Evolutionary conservation across 1,140 invertebrate species (phyloP), one percentile per base, ranked within the genome.

Genomic region (Polypedilum vanderplanki): DNA sequence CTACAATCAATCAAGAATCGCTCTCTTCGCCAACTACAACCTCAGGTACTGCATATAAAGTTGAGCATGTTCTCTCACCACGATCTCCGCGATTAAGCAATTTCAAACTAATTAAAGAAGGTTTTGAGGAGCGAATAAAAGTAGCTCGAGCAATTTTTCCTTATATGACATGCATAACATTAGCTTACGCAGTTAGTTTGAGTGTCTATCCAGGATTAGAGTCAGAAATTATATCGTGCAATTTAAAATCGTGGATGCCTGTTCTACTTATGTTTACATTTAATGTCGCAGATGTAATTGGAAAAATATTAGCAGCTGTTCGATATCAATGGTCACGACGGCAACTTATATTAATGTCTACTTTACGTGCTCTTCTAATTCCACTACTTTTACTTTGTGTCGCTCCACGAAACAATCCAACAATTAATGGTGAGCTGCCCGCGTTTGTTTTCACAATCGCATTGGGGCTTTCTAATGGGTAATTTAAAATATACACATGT

Each of bases 191-290:
- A 79, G 92, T 95, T 0, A 96, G 94, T 0, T 84, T 96, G 0
- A 93, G 90, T 75, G 84, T 96, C 1, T 97, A 96, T 79, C 94
- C 94, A 3, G 94, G 94, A 33, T 94, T 97, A 24, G 88, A 93
- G 75, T 93, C 93, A 0, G 93, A 96, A 83, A 90, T 97, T 41
- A 86, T 89, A 41, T 95, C 92, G 41, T 96, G 93, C 78, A 87
- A 86, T 20, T 88, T 94, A 24, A 88, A 88, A 7, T 89, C 89
- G 1, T 96, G 94, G 94, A 95, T 96, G 93, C 94, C 94, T 0
- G 93, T 96, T 1, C 85, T 96, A 15, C 83, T 97, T 40, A 96
- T 97, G 93, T 90, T 93, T 8, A 85, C 90, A 0, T 96, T 96
- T 79, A 96, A 96, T 79, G 85, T 90, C 1, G 90, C 91, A 70